Percentiles rank a stretch among this genome's conserved stretches.
These are phyloP conservation scores for Epinephelus fuscoguttatus DNA, from an alignment of 2,113 vertebrate genomes.

Conservation along the genomic window DNA sequence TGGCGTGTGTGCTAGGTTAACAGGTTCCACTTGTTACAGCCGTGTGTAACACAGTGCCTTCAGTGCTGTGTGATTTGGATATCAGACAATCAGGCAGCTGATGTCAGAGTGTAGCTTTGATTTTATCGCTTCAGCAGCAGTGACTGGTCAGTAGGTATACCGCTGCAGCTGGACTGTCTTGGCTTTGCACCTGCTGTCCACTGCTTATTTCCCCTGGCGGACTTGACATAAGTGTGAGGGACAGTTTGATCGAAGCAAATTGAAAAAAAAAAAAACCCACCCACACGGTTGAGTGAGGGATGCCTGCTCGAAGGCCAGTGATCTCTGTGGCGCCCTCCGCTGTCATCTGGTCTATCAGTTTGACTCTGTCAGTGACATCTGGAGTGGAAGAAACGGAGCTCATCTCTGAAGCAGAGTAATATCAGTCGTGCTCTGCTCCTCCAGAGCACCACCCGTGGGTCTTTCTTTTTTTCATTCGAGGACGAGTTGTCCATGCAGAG, in stretches of 20 bases:
- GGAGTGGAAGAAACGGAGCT: constrained; percentile 53
- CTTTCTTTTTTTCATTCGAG: constrained; percentile 7
- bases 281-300: constrained; percentile 27
- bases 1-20: constrained; percentile 73
- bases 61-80: constrained; percentile 36
- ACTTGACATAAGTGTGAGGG: constrained; percentile 58
- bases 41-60: constrained; percentile 42
- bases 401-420: constrained; percentile 45
- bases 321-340: constrained; percentile 12
- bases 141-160: constrained; percentile 30
- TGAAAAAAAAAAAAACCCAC: constrained; percentile 38
- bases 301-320: constrained; percentile 17
- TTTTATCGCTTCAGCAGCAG: constrained; percentile 42
- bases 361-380: constrained; percentile 57
- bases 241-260: constrained; percentile 55
- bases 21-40: constrained; percentile 81
- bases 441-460: constrained; percentile 12
- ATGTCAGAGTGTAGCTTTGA: constrained; percentile 35
- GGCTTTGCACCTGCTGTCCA: constrained; percentile 76
- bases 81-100: constrained; percentile 54
- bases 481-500: constrained; percentile 13
- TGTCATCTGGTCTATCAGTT: constrained; percentile 53
- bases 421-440: constrained; percentile 6
- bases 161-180: constrained; percentile 46
- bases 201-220: constrained; percentile 45